A percentile compares a stretch with the other conserved stretches of the same genome.
Conservation (phyloP, 2,797 vertebrate genomes). For the Orientallactaga sibirica region DNA sequence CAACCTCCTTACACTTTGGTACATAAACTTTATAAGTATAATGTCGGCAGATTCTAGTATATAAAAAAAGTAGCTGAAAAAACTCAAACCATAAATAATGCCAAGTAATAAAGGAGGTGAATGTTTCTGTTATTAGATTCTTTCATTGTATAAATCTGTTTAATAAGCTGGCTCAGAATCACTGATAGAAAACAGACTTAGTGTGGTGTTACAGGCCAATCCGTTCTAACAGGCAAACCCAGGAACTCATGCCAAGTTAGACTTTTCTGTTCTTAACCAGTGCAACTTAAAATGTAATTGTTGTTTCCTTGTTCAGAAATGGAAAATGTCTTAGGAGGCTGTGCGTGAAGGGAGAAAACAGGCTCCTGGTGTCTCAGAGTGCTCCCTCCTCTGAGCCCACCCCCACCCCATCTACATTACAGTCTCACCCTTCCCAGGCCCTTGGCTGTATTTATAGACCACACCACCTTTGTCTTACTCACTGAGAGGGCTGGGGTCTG, state of each 20-base stretch:
- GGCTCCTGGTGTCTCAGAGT: slow-evolving; percentile 65
- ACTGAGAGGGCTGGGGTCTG: slow-evolving; percentile 80
- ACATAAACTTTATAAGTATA: slow-evolving; percentile 88
- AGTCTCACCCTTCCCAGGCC: slow-evolving; percentile 57
- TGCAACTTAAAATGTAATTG: slow-evolving; percentile 88
- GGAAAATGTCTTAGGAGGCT: slow-evolving; percentile 82
- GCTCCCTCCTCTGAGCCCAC: neutral
- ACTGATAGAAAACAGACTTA: slow-evolving; percentile 92
- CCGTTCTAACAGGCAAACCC: slow-evolving; percentile 87
- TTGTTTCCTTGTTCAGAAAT: slow-evolving; percentile 87
- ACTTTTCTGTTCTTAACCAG: slow-evolving; percentile 87
- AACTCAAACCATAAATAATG: slow-evolving; percentile 90
- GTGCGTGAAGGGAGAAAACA: slow-evolving; percentile 81
- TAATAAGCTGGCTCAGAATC: slow-evolving; percentile 91
- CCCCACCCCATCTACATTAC: slow-evolving; percentile 35
- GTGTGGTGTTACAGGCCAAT: slow-evolving; percentile 89
- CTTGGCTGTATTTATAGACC: slow-evolving; percentile 79
- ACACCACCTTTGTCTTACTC: slow-evolving; percentile 85
- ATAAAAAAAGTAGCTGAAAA: slow-evolving; percentile 89
- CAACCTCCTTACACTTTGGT: slow-evolving; percentile 83
- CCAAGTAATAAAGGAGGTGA: slow-evolving; percentile 92
- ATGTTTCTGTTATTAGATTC: slow-evolving; percentile 92
- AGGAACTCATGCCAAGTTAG: slow-evolving; percentile 86
- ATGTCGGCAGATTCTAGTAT: slow-evolving; percentile 88
- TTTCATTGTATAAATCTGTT: slow-evolving; percentile 93